phyloP scores from a whole-genome alignment of 1,140 invertebrate genomes.

The Hylyphantes graminicola region DNA sequence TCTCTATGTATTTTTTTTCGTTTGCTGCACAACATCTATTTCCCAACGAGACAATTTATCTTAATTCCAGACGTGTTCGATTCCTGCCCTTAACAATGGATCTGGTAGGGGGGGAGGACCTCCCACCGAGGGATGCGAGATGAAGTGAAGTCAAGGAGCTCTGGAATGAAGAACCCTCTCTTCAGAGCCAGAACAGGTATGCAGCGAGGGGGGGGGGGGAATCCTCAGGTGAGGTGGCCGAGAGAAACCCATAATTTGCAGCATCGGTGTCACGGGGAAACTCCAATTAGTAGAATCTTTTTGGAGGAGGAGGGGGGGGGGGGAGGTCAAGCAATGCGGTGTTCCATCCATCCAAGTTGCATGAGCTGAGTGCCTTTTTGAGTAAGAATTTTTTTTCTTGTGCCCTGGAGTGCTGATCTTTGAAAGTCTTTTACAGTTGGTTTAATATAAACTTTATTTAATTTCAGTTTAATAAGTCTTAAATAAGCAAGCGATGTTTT shows the following conservation, averaged over 20 bases:
- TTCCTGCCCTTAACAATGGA: not conserved
- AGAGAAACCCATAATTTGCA: too few relatives aligned
- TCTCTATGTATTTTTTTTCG: not conserved
- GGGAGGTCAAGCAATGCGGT: not conserved
- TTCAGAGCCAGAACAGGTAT: too few relatives aligned
- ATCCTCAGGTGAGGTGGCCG: too few relatives aligned
- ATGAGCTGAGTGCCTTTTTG: slow-evolving; percentile 5
- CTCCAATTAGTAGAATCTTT: too few relatives aligned
- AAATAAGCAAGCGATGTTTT: not conserved
- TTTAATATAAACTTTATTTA: too few relatives aligned
- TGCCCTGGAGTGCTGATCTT: not conserved
- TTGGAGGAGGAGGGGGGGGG: too few relatives aligned
- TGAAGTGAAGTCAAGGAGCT: too few relatives aligned
- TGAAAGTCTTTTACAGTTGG: not conserved
- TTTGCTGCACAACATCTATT: slow-evolving; percentile 24
- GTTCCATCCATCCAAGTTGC: slow-evolving; percentile 23
- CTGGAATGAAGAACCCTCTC: too few relatives aligned
- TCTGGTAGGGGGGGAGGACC: not conserved
- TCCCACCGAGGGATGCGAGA: not conserved
- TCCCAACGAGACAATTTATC: slow-evolving; percentile 36
- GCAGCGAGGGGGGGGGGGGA: too few relatives aligned
- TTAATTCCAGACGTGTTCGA: slow-evolving; percentile 30
- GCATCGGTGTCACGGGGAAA: too few relatives aligned
- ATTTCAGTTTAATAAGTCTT: too few relatives aligned
- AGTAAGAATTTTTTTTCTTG: not conserved